phyloP scores from a whole-genome alignment of 2,888 invertebrate species.

The Pristionchus entomophagus region DNA sequence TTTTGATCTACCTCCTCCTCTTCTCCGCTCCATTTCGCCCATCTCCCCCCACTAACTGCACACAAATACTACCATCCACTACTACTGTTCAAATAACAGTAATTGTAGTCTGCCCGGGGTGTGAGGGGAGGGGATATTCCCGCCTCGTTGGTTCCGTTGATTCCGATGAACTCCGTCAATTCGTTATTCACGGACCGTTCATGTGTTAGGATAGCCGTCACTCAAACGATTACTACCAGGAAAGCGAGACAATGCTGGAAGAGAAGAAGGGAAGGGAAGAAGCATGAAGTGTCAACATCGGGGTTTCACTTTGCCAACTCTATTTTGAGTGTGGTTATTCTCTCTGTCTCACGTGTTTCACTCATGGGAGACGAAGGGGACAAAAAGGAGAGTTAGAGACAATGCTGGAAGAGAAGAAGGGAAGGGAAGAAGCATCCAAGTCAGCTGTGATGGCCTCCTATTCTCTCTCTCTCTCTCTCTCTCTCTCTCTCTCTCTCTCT shows the following conservation, averaged over 20 bases:
- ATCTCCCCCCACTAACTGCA: conserved; percentile 21
- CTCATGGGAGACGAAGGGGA: background rate
- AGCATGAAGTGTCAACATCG: too few species aligned
- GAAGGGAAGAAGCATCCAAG: background rate
- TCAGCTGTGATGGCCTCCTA: conserved; percentile 5
- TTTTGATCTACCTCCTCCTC: conserved; percentile 16
- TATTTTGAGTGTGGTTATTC: conserved; percentile 12
- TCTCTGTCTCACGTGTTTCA: conserved; percentile 1
- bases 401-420: background rate
- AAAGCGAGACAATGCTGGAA: too few species aligned
- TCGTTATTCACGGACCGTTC: too few species aligned
- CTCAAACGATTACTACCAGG: too few species aligned
- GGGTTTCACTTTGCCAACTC: too few species aligned
- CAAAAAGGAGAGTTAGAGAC: conserved; percentile 4
- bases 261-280: too few species aligned
- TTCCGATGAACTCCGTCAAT: too few species aligned
- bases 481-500: too few species aligned
- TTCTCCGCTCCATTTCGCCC: conserved; percentile 17
- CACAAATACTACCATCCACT: conserved; percentile 39
- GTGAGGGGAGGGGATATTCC: background rate
- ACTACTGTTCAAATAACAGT: conserved; percentile 41
- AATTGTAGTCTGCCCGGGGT: background rate
- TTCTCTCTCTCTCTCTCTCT: background rate
- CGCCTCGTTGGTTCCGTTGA: background rate
- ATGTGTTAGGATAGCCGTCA: too few species aligned